Conservation (phyloP, 2,797 vertebrate genomes). For the Myoxocephalus aenaeus region DNA sequence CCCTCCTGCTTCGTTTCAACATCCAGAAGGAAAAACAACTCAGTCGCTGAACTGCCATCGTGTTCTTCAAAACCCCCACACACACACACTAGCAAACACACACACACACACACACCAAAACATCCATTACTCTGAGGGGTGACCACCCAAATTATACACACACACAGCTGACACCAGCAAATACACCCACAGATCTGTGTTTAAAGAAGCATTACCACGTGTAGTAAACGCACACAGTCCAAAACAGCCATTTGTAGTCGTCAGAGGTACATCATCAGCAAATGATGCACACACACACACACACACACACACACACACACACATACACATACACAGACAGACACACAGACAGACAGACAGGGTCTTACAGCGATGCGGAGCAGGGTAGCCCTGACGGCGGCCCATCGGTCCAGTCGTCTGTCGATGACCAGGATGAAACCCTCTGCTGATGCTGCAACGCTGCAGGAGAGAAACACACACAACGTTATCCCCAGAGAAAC, state of each 20-base stretch:
- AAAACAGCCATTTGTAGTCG: constrained; percentile 40
- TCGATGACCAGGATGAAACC: constrained; percentile 98
- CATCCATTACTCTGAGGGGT: constrained; percentile 45
- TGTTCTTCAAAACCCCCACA: background rate
- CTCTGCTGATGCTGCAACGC: constrained; percentile 90
- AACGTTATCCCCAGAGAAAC: constrained; percentile 17
- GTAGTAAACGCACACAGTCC: constrained; percentile 10
- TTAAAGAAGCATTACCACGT: constrained; percentile 30
- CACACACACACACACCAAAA: constrained; percentile 25
- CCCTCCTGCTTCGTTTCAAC: constrained; percentile 14
- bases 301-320: background rate
- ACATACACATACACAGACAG: background rate
- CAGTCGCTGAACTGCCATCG: constrained; percentile 9
- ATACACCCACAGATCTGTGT: constrained; percentile 29
- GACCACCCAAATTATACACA: constrained; percentile 53
- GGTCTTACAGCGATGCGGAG: constrained; percentile 93
- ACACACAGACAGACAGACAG: background rate
- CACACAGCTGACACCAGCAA: constrained; percentile 56
- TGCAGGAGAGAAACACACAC: constrained; percentile 70
- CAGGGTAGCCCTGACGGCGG: constrained; percentile 93
- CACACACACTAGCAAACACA: background rate
- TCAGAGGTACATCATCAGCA: constrained; percentile 32
- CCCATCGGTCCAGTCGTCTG: constrained; percentile 96
- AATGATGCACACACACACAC: constrained; percentile 14
- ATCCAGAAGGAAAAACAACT: constrained; percentile 15